phyloP scores from a whole-genome alignment of 2,113 vertebrate species.

The Entelurus aequoreus region DNA sequence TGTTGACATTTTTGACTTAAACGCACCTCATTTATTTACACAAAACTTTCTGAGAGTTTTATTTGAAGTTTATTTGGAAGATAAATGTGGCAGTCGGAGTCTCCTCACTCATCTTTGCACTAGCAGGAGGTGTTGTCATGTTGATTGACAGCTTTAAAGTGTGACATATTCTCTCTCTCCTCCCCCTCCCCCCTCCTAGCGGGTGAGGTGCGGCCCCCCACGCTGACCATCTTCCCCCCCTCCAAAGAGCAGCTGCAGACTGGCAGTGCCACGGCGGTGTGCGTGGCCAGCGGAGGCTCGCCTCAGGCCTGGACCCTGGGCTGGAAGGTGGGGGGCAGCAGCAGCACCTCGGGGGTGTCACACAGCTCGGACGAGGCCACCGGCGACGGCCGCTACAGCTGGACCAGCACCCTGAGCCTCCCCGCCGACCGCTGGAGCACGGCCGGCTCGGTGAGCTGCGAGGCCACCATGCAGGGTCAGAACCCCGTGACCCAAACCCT shows the following conservation, averaged over 20 bases:
- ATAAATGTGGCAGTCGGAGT: too few species aligned
- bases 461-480: background rate
- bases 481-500: background rate
- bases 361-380: slow-evolving; percentile 15
- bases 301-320: slow-evolving; percentile 3
- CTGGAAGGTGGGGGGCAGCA: slow-evolving; percentile 16
- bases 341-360: slow-evolving; percentile 2
- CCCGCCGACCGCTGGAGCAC: background rate
- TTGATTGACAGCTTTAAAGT: background rate
- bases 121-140: background rate
- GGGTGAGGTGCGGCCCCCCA: background rate
- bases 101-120: too few species aligned
- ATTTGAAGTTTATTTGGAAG: too few species aligned
- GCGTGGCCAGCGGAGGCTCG: slow-evolving; percentile 4
- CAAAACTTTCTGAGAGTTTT: too few species aligned
- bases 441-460: background rate
- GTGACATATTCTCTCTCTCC: background rate
- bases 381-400: slow-evolving; percentile 8
- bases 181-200: background rate
- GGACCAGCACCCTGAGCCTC: slow-evolving; percentile 26
- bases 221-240: slow-evolving; percentile 6
- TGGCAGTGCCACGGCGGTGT: background rate
- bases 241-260: background rate
- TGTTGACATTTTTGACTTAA: too few species aligned
- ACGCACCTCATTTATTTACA: too few species aligned